Conservation (phyloP, 2,888 invertebrate genomes). For the Eledona agricola region DNA sequence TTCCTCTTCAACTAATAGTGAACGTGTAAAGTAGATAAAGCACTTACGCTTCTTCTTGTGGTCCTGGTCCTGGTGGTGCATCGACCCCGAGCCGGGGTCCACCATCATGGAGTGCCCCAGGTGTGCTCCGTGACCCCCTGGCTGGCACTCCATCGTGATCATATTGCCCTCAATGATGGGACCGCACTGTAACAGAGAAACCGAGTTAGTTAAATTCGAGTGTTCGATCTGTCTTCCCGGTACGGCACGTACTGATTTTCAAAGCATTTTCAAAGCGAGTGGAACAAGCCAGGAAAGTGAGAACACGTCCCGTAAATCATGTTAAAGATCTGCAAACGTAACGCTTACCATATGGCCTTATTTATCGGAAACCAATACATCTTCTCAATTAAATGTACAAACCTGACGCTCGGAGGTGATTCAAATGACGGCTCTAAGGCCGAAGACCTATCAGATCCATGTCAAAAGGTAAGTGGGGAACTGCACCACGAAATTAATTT, state of each 20-base stretch:
- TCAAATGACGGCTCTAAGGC: constrained; percentile 28
- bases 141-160: constrained; percentile 65
- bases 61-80: constrained; percentile 59
- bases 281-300: constrained; percentile 37
- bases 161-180: constrained; percentile 62
- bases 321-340: constrained; percentile 40
- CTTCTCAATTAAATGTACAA: constrained; percentile 34
- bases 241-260: constrained; percentile 20
- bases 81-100: constrained; percentile 58
- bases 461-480: constrained; percentile 33
- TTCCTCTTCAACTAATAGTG: background rate
- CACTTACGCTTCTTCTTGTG: constrained; percentile 62
- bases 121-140: constrained; percentile 63
- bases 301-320: constrained; percentile 45
- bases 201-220: constrained; percentile 3
- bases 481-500: constrained; percentile 31
- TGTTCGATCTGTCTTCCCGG: constrained; percentile 1
- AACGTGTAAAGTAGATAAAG: too few relatives aligned
- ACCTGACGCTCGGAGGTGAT: constrained; percentile 31
- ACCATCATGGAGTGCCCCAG: constrained; percentile 64
- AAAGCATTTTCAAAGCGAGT: constrained; percentile 19
- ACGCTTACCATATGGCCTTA: constrained; percentile 51
- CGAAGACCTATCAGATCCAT: constrained; percentile 25
- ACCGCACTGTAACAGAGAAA: constrained; percentile 50
- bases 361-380: constrained; percentile 47